phyloP scores from a whole-genome alignment of 2,113 vertebrate genomes.

The Zosterops borbonicus region DNA sequence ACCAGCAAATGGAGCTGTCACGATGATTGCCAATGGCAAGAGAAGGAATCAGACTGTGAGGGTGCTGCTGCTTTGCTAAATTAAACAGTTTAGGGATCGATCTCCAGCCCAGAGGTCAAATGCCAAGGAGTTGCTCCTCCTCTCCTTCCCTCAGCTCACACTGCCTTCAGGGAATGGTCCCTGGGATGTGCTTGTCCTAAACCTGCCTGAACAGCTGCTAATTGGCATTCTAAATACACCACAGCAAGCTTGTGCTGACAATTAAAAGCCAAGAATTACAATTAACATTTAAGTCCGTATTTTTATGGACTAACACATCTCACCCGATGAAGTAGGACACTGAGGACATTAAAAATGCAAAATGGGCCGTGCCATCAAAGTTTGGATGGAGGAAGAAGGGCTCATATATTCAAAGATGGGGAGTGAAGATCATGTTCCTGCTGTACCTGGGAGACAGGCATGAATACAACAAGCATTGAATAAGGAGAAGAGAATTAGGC shows the following conservation, averaged over 20 bases:
- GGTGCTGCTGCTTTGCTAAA: background rate
- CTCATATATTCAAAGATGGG: background rate
- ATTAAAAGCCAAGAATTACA: background rate
- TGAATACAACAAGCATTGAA: background rate
- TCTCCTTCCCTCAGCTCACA: background rate
- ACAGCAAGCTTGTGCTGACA: background rate
- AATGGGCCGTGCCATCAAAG: background rate
- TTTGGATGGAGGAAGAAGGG: background rate
- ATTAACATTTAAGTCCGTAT: background rate
- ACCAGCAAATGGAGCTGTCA: background rate
- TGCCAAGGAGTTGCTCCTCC: rapidly evolving
- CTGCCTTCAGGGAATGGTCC: background rate
- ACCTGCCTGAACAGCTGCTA: background rate
- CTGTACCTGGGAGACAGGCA: background rate
- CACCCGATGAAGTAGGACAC: background rate
- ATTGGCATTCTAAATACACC: background rate
- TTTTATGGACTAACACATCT: background rate
- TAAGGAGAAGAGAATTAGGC: background rate
- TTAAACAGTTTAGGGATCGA: background rate
- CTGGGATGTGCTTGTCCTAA: background rate
- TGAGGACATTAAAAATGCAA: background rate
- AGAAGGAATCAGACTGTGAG: background rate
- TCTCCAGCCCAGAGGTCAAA: background rate
- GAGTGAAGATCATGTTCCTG: background rate
- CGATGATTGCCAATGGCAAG: background rate